These are phyloP conservation scores for Eriosoma lanigerum DNA, from an alignment of 1,140 invertebrate genomes.

Conservation along the genomic window DNA sequence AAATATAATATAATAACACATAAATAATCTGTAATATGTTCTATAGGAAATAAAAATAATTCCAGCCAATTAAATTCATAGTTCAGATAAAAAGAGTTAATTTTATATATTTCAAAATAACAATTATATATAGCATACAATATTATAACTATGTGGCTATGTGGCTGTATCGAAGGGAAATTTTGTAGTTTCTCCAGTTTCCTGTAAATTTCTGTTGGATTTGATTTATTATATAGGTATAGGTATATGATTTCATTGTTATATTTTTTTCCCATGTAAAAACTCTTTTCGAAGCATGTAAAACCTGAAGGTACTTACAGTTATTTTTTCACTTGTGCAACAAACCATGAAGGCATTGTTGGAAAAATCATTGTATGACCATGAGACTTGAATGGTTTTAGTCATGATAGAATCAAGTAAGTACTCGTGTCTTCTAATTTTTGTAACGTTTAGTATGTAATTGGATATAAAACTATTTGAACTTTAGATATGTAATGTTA, in stretches of 20 bases:
- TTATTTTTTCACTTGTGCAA: constrained; percentile 34
- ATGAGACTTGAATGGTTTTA: background rate
- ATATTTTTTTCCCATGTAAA: background rate
- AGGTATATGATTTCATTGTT: constrained; percentile 21
- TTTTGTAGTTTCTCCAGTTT: background rate
- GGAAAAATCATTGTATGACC: background rate
- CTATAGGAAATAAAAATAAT: too few species aligned
- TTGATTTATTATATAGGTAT: background rate
- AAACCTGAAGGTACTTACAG: constrained; percentile 5
- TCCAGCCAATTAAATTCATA: too few species aligned
- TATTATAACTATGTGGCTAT: too few species aligned
- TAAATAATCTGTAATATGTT: too few species aligned
- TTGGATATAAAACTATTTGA: background rate
- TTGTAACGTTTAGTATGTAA: background rate
- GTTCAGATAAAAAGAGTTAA: too few species aligned
- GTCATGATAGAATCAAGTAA: background rate
- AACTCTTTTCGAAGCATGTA: constrained; percentile 17
- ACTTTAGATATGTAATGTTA: background rate
- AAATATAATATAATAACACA: too few species aligned
- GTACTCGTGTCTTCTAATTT: background rate
- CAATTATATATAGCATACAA: too few species aligned
- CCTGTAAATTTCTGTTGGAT: background rate
- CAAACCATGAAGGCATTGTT: constrained; percentile 42
- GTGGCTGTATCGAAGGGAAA: too few species aligned
- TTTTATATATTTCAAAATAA: too few species aligned